phyloP scores from a whole-genome alignment of 1,140 invertebrate genomes.

The Parapsyche elsis region DNA sequence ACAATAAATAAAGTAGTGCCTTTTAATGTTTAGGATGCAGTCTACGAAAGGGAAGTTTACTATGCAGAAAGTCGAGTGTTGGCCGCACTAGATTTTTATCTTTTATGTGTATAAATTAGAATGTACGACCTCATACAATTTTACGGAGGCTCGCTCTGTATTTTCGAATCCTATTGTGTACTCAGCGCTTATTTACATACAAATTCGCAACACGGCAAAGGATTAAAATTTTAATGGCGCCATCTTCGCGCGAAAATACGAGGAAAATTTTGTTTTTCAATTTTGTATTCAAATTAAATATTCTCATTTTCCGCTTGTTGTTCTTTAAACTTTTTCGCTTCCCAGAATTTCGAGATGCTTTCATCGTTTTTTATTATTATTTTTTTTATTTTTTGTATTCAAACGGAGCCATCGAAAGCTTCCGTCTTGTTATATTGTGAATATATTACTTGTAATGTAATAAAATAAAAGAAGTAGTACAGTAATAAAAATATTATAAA shows the following conservation, averaged over 20 bases:
- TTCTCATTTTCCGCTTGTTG: conserved; percentile 29
- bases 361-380: background rate
- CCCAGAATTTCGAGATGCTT: background rate
- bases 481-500: too few species aligned
- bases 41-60: too few species aligned
- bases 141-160: background rate
- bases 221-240: conserved; percentile 32
- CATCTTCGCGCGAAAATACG: conserved; percentile 30
- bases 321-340: conserved; percentile 23
- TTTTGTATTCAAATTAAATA: conserved; percentile 32
- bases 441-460: background rate
- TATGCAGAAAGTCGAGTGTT: too few species aligned
- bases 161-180: conserved; percentile 27
- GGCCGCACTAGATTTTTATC: too few species aligned
- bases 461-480: too few species aligned
- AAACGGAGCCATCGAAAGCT: background rate
- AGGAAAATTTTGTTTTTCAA: conserved; percentile 29
- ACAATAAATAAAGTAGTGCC: too few species aligned
- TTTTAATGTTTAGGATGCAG: too few species aligned
- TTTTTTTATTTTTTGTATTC: background rate
- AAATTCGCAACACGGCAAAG: conserved; percentile 33
- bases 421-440: background rate
- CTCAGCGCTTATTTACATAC: conserved; percentile 23
- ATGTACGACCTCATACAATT: background rate
- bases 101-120: conserved; percentile 2